These are phyloP conservation scores for Paradoxurus hermaphroditus DNA, from an alignment of 2,113 vertebrate species.

Conservation along the genomic window DNA sequence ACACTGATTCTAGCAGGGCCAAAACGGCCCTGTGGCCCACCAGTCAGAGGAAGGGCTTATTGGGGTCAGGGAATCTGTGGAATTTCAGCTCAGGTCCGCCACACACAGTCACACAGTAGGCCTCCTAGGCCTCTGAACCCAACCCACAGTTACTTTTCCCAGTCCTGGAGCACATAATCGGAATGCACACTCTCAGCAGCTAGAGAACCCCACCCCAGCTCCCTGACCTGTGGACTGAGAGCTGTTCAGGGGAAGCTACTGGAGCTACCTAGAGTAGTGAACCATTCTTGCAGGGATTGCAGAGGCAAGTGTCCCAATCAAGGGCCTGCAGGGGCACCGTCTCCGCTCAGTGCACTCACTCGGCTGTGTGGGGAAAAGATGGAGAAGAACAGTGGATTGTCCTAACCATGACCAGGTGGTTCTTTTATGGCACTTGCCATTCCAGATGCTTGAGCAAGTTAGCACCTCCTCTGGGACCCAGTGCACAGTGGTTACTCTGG, in stretches of 20 bases:
- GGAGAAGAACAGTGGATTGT: not conserved
- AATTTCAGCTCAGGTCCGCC: not conserved
- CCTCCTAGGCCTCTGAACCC: no score
- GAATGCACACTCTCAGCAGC: not conserved
- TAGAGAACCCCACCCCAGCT: not conserved
- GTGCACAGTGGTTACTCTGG: not conserved
- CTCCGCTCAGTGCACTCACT: not conserved
- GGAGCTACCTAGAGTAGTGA: not conserved
- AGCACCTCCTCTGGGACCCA: not conserved
- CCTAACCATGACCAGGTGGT: not conserved
- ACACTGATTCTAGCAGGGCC: not conserved
- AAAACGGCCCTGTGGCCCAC: not conserved
- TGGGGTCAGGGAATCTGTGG: not conserved
- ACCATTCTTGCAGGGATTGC: not conserved
- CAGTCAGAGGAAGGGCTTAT: not conserved
- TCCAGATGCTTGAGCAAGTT: not conserved
- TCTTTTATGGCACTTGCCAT: fast-evolving
- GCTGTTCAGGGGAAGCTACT: not conserved
- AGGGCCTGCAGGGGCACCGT: no score
- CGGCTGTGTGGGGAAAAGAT: not conserved
- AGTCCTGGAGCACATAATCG: not conserved
- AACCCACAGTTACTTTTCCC: not conserved
- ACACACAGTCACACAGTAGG: not conserved
- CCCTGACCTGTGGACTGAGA: not conserved
- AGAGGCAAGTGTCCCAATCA: not conserved